Evolutionary conservation across 2,888 invertebrate species (phyloP).

Genomic region (Amphipoea lucens): DNA sequence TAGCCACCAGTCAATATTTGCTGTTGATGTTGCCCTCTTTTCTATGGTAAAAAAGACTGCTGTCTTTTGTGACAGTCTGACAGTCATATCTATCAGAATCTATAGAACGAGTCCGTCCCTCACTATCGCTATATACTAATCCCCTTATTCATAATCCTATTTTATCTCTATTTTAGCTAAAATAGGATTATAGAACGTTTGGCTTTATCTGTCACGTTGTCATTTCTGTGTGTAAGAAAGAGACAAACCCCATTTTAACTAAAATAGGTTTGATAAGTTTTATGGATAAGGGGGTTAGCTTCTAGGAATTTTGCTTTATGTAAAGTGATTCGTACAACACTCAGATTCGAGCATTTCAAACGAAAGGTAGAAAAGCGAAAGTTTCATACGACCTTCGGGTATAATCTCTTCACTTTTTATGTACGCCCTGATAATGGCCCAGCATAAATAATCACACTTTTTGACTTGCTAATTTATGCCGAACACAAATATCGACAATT

Average conservation of each 20-base stretch:
- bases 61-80: not conserved
- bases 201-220: too few species aligned
- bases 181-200: too few species aligned
- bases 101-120: not conserved
- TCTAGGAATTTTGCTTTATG: not conserved
- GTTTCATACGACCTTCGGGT: conserved; percentile 49
- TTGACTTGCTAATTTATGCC: conserved; percentile 57
- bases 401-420: conserved; percentile 50
- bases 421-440: conserved; percentile 50
- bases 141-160: too few species aligned
- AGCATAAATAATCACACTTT: conserved; percentile 60
- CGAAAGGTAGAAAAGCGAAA: conserved; percentile 29
- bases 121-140: too few species aligned
- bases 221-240: too few species aligned
- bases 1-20: not conserved
- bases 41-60: not conserved
- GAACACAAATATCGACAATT: conserved; percentile 56
- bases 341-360: conserved; percentile 29
- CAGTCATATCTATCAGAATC: not conserved
- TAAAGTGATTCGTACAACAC: conserved; percentile 14
- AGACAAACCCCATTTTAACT: too few species aligned
- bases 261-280: too few species aligned
- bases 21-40: not conserved
- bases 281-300: too few species aligned
- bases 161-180: too few species aligned